A percentile compares a stretch with the other conserved stretches of the same genome.
Conservation (phyloP, 2,113 vertebrate genomes). For the Chinchilla lanigera region DNA sequence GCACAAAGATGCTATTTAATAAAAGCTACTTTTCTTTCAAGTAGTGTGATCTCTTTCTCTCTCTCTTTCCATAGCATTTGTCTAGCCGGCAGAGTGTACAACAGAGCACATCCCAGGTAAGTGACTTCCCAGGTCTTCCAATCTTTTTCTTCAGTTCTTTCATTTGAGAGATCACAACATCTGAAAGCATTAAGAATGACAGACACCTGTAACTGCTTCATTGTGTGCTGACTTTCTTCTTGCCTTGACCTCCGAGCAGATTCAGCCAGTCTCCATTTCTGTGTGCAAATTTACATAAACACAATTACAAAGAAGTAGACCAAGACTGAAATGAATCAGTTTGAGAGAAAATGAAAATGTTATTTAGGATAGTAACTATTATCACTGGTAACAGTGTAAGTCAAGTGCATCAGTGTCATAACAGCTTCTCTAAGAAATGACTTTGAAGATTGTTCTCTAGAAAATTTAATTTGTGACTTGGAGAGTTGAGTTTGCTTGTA, state of each 20-base stretch:
- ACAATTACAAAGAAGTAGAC: constrained; percentile 36
- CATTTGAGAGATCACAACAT: constrained; percentile 15
- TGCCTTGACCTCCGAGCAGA: neutral
- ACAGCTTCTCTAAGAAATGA: neutral
- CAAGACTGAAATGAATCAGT: neutral
- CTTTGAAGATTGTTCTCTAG: neutral
- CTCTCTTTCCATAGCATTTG: constrained; percentile 91
- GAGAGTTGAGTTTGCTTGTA: neutral
- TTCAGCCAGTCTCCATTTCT: neutral
- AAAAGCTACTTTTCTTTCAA: constrained; percentile 46
- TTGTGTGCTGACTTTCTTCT: neutral
- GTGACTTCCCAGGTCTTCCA: neutral
- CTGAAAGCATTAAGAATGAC: neutral
- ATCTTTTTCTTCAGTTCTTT: neutral
- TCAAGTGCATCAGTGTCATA: neutral
- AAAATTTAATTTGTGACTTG: neutral
- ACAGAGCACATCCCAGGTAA: constrained; percentile 97
- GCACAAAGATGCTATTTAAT: constrained; percentile 15
- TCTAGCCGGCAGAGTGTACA: constrained; percentile 98
- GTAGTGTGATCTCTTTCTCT: constrained; percentile 74
- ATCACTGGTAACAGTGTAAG: neutral
- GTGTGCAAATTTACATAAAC: constrained; percentile 38
- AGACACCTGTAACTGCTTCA: neutral
- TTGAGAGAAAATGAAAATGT: constrained; percentile 27
- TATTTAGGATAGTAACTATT: constrained; percentile 20